Evolutionary conservation across 2,113 vertebrate species (phyloP).

Genomic region (western clawed frog (Xenopus tropicalis)): UCB_Xtro_10.0 CM004451.2:89982501-89983000

Average conservation of each 20-base stretch:
- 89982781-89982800: neutral
- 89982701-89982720: constrained; percentile 70
- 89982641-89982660: too few species aligned
- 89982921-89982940: constrained; percentile 54
- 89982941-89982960: constrained; percentile 61
- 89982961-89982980: constrained; percentile 64
- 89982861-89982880: constrained; percentile 59
- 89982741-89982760: constrained; percentile 66
- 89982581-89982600: too few species aligned
- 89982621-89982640: too few species aligned
- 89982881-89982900: constrained; percentile 46
- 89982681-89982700: too few species aligned
- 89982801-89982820: neutral
- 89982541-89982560: too few species aligned
- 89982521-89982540: too few species aligned
- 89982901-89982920: constrained; percentile 71
- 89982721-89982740: constrained; percentile 61
- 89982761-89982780: constrained; percentile 43
- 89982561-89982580: too few species aligned
- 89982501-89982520: too few species aligned
- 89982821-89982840: neutral
- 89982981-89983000: constrained; percentile 59
- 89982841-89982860: constrained; percentile 46
- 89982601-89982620: too few species aligned
- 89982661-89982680: too few species aligned